These are phyloP conservation scores for Diorhabda carinulata DNA, from an alignment of 1,140 invertebrate species.

Conservation along the genomic window DNA sequence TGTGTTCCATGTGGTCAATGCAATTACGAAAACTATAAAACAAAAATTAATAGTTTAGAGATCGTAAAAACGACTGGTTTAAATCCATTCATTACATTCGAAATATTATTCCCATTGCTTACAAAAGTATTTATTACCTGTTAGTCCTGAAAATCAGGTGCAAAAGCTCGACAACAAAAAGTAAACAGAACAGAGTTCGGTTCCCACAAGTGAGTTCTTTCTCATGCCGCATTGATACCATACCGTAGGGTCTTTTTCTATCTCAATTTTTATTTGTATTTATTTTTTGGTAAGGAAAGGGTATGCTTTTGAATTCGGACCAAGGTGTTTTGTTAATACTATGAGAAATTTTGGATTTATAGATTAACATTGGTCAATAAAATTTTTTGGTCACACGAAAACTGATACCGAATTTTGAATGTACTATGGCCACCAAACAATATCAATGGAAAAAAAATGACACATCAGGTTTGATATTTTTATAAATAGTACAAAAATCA, in stretches of 20 bases:
- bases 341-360: no score
- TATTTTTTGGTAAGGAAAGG: not conserved
- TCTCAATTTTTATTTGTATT: not conserved
- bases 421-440: no score
- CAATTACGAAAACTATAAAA: no score
- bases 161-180: not conserved
- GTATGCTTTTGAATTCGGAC: not conserved
- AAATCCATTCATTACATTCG: not conserved
- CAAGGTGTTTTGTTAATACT: not conserved
- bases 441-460: no score
- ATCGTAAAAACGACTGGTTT: no score
- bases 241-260: not conserved
- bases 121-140: slow-evolving; percentile 2
- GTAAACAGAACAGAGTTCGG: not conserved
- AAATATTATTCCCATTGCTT: slow-evolving; percentile 2
- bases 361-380: no score
- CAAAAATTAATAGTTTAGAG: no score
- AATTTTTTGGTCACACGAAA: no score
- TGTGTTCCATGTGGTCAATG: no score
- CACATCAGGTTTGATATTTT: no score
- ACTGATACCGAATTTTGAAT: no score
- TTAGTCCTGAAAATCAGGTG: not conserved
- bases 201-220: slow-evolving; percentile 1
- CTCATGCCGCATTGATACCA: not conserved
- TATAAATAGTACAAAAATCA: no score